Evolutionary conservation across 2,888 invertebrate genomes (phyloP), one percentile per base, ranked within the genome.

Genomic region (Brachypterus glaber): DNA sequence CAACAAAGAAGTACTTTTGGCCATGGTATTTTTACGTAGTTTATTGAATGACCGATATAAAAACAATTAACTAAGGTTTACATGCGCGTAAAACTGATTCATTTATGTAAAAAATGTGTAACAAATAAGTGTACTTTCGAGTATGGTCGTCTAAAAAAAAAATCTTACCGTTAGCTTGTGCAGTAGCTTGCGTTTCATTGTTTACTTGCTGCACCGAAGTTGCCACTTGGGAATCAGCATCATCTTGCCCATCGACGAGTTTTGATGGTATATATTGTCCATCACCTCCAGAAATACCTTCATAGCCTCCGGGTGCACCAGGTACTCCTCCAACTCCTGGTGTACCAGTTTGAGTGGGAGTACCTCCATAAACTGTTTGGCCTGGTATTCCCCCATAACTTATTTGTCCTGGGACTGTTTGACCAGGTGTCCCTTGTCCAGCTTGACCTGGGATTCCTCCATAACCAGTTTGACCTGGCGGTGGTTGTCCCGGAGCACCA

Each of bases 101-200:
- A n/a, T n/a, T n/a, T n/a, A n/a, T n/a, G n/a, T n/a, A n/a, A n/a
- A n/a, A n/a, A n/a, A n/a, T n/a, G n/a, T n/a, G n/a, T n/a, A n/a
- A n/a, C n/a, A n/a, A n/a, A n/a, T n/a, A n/a, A n/a, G n/a, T n/a
- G n/a, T n/a, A n/a, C n/a, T n/a, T n/a, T n/a, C n/a, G n/a, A n/a
- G n/a, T n/a, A n/a, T n/a, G n/a, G n/a, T n/a, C n/a, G n/a, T n/a
- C n/a, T n/a, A n/a, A n/a, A n/a, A n/a, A n/a, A n/a, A n/a, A n/a
- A n/a, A n/a, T n/a, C 47, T 74, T 77, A 9, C 88, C 88, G 63
- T 82, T 81, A 9, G 88, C 80, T 37, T 79, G 74, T 2, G 87
- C 87, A 44, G 74, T 75, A 1, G 87, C 86, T 49, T 78, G 74
- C 1, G 86, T 85, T 40, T 81, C 82, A 45, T 75, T 74, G 32